Evolutionary conservation across 2,888 invertebrate genomes (phyloP).

Genomic region (Cataglyphis rosenhaueri): DNA sequence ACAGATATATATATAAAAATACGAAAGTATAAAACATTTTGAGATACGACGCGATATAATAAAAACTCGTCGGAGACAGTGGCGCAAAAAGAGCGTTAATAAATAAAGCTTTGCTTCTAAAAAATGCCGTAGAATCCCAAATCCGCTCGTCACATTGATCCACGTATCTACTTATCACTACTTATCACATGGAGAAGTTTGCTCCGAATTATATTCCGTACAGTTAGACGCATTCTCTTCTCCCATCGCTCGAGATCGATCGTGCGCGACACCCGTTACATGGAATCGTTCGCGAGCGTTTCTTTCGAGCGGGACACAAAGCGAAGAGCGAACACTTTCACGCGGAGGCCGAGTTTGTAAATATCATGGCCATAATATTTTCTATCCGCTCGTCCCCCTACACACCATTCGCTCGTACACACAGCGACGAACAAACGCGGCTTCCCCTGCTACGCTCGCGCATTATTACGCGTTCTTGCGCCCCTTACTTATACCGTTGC

Average conservation of each 20-base stretch:
- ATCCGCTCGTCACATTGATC: neutral
- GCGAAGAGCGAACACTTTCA: constrained; percentile 82
- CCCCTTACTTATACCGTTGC: constrained; percentile 60
- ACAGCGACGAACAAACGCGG: neutral
- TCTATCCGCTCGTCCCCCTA: constrained; percentile 67
- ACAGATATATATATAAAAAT: neutral
- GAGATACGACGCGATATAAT: neutral
- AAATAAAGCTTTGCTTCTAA: neutral
- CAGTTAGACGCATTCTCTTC: neutral
- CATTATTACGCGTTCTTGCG: constrained; percentile 61
- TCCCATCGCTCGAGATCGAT: constrained; percentile 39
- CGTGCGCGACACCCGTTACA: constrained; percentile 74
- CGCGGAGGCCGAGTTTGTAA: constrained; percentile 82
- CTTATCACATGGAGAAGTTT: neutral
- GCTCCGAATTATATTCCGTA: neutral
- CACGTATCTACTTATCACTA: neutral
- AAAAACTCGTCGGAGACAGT: neutral
- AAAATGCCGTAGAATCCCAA: neutral
- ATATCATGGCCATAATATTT: constrained; percentile 83
- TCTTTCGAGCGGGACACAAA: constrained; percentile 73
- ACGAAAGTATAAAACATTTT: constrained; percentile 1
- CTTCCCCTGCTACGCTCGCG: constrained; percentile 31
- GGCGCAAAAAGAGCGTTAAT: neutral
- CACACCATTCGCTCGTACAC: constrained; percentile 46
- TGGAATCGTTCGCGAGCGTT: constrained; percentile 70